Percentiles rank a stretch among this genome's conserved stretches.
phyloP scores from a whole-genome alignment of 2,888 invertebrate species.

The Carpatolechia fugitivella region DNA sequence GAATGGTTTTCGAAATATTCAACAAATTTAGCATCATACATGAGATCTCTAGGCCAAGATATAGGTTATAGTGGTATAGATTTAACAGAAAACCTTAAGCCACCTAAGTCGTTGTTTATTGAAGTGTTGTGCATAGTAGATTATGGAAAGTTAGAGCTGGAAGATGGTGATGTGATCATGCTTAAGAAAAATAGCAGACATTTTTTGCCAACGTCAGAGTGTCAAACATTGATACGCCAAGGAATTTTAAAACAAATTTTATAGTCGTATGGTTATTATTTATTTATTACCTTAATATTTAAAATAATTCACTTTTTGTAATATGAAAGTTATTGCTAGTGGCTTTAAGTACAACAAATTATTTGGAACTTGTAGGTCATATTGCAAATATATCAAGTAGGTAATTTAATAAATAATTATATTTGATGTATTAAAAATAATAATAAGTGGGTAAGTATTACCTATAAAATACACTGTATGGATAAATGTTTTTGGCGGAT shows the following conservation, averaged over 20 bases:
- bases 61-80: conserved; percentile 86
- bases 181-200: conserved; percentile 95
- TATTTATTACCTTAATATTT: too few species aligned
- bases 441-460: too few species aligned
- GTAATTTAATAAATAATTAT: too few species aligned
- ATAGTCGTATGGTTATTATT: conserved; percentile 33
- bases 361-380: too few species aligned
- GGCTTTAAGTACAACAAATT: too few species aligned
- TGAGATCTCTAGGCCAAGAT: conserved; percentile 92
- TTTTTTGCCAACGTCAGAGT: conserved; percentile 91
- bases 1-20: conserved; percentile 95
- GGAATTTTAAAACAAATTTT: conserved; percentile 90
- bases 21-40: conserved; percentile 90
- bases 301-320: too few species aligned
- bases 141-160: conserved; percentile 96
- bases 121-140: conserved; percentile 94
- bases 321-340: too few species aligned
- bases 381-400: too few species aligned
- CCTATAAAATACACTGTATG: too few species aligned
- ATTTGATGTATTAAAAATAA: too few species aligned
- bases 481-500: too few species aligned
- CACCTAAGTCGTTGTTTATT: conserved; percentile 94
- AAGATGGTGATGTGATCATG: conserved; percentile 93
- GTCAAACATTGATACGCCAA: conserved; percentile 93
- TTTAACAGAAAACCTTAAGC: conserved; percentile 91